Evolutionary conservation across 2,888 invertebrate species (phyloP).

Genomic region (Melanostoma scalare): DNA sequence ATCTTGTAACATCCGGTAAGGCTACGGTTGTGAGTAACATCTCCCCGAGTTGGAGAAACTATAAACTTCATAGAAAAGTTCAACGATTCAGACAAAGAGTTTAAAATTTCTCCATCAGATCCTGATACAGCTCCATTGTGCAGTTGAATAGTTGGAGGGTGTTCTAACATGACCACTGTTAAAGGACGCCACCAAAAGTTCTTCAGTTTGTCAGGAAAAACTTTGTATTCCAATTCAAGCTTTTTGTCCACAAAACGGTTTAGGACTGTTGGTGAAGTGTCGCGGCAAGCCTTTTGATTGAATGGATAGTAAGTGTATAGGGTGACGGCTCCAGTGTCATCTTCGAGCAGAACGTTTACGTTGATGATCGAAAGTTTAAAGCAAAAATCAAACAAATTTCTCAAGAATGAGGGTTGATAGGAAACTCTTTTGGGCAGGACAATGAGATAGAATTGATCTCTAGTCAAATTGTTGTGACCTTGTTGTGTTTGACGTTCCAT

Average conservation of each 20-base stretch:
- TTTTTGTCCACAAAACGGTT: constrained; percentile 11
- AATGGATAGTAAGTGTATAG: constrained; percentile 35
- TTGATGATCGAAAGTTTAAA: constrained; percentile 9
- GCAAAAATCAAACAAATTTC: neutral
- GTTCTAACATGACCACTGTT: neutral
- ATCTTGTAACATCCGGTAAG: neutral
- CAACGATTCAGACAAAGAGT: neutral
- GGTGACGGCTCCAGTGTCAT: constrained; percentile 11
- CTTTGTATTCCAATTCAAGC: neutral
- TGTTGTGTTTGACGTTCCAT: neutral
- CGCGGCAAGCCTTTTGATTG: neutral
- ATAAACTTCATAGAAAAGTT: constrained; percentile 19
- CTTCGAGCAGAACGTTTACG: constrained; percentile 19
- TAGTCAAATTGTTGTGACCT: neutral
- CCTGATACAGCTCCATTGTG: neutral
- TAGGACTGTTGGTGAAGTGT: neutral
- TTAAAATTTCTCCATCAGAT: neutral
- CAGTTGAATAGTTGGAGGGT: neutral
- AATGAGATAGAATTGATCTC: constrained; percentile 8
- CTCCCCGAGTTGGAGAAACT: neutral
- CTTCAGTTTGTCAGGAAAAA: constrained; percentile 8
- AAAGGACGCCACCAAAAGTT: constrained; percentile 33
- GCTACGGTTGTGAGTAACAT: neutral
- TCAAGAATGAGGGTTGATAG: neutral
- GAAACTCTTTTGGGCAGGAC: neutral